Conservation (phyloP, 1,140 invertebrate genomes). For the Bicyclus anynana region DNA sequence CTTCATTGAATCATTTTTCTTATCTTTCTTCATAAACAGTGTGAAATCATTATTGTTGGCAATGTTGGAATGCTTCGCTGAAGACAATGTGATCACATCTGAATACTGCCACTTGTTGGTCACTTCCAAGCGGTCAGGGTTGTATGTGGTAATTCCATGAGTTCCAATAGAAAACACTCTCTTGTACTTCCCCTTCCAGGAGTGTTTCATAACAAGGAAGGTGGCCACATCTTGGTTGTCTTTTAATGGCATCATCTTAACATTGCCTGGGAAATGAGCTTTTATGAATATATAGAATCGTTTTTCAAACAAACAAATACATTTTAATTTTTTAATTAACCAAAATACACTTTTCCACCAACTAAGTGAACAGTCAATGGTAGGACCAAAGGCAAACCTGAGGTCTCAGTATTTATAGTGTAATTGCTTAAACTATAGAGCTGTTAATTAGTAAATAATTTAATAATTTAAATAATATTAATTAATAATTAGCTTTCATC, state of each 20-base stretch:
- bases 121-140: slow-evolving; percentile 92
- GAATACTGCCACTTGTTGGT: slow-evolving; percentile 96
- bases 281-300: not conserved
- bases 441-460: too few relatives aligned
- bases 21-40: slow-evolving; percentile 92
- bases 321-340: too few relatives aligned
- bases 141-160: slow-evolving; percentile 97
- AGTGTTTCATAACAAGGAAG: slow-evolving; percentile 97
- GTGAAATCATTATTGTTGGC: slow-evolving; percentile 85
- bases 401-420: too few relatives aligned
- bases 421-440: too few relatives aligned
- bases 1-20: slow-evolving; percentile 96
- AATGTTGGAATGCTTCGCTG: slow-evolving; percentile 78
- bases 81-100: slow-evolving; percentile 88
- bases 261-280: slow-evolving; percentile 66
- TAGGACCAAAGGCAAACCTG: too few relatives aligned
- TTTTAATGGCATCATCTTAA: slow-evolving; percentile 88
- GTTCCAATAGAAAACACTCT: slow-evolving; percentile 98
- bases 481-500: too few relatives aligned
- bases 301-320: not conserved
- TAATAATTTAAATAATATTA: too few relatives aligned
- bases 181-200: slow-evolving; percentile 99
- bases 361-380: too few relatives aligned
- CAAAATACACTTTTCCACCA: too few relatives aligned
- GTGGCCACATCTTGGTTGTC: slow-evolving; percentile 95